phyloP scores from a whole-genome alignment of 2,797 vertebrate species.

The Gymnocypris eckloni region DNA sequence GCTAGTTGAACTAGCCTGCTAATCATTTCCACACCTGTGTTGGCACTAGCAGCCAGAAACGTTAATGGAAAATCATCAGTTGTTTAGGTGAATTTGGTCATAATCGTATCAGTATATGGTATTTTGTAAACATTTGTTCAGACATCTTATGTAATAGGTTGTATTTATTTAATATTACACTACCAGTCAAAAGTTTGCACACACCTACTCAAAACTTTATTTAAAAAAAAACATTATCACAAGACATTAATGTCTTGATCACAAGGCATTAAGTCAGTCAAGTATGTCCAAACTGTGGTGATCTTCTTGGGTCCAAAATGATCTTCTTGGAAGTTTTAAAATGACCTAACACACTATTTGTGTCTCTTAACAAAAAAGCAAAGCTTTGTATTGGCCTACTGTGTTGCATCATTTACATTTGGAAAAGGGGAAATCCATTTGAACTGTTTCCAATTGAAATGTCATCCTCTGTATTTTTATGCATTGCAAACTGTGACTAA shows the following conservation, averaged over 20 bases:
- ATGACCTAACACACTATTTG: neutral
- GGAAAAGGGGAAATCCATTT: slow-evolving; percentile 5
- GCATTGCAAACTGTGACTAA: neutral
- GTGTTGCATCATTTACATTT: slow-evolving; percentile 16
- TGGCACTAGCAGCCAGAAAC: slow-evolving; percentile 48
- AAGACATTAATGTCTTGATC: neutral
- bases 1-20: slow-evolving; percentile 73
- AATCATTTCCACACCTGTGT: slow-evolving; percentile 70
- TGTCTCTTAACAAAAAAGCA: neutral
- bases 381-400: neutral
- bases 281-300: slow-evolving; percentile 2
- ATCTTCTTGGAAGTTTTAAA: neutral
- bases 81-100: slow-evolving; percentile 21
- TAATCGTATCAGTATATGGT: neutral
- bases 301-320: neutral
- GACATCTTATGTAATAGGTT: neutral
- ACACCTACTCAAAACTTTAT: neutral
- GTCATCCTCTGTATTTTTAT: neutral
- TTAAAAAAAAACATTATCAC: neutral
- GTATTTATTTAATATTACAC: neutral
- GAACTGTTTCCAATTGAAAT: slow-evolving; percentile 8
- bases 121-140: neutral
- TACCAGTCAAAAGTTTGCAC: neutral
- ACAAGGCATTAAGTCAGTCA: slow-evolving; percentile 17
- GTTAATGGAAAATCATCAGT: slow-evolving; percentile 31